phyloP scores from a whole-genome alignment of 2,113 vertebrate species.

The Raja brachyura region DNA sequence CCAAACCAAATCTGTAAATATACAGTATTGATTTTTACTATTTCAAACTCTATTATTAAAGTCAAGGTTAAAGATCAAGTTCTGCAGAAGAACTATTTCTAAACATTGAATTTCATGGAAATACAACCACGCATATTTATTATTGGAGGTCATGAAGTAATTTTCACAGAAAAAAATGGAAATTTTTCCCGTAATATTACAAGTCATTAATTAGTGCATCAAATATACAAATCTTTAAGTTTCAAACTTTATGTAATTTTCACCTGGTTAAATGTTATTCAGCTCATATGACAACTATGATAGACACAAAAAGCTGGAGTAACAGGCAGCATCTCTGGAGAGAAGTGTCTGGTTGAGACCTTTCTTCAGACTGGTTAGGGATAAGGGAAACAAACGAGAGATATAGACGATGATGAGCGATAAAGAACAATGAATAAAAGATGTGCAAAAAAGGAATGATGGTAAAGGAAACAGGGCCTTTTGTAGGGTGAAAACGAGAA shows the following conservation, averaged over 20 bases:
- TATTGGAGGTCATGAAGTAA: not conserved
- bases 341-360: too few relatives aligned
- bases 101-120: not conserved
- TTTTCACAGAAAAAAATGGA: not conserved
- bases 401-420: too few relatives aligned
- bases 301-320: too few relatives aligned
- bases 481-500: too few relatives aligned
- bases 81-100: not conserved
- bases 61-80: not conserved
- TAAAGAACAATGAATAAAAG: too few relatives aligned
- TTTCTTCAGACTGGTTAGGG: too few relatives aligned
- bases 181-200: not conserved
- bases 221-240: not conserved
- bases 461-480: too few relatives aligned
- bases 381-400: too few relatives aligned
- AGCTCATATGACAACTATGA: not conserved
- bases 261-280: not conserved
- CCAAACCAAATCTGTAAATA: not conserved
- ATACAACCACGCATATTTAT: not conserved
- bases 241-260: not conserved
- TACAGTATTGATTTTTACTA: not conserved
- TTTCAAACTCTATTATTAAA: not conserved
- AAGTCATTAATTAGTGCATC: too few relatives aligned
- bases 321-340: too few relatives aligned
- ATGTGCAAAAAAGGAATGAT: too few relatives aligned